These are phyloP conservation scores for Rotaria magnacalcarata DNA, from an alignment of 2,888 invertebrate genomes.

Conservation along the genomic window DNA sequence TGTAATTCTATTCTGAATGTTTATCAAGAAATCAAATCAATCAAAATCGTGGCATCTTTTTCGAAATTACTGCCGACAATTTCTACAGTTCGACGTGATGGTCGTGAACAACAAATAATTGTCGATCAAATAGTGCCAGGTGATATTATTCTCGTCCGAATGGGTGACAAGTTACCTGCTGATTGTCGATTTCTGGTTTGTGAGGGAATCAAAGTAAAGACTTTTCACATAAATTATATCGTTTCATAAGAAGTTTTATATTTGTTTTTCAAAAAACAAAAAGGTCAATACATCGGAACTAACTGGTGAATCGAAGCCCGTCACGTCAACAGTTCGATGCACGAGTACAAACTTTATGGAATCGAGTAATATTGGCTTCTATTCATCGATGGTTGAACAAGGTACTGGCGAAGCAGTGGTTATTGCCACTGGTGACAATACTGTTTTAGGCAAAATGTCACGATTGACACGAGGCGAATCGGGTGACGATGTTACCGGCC, in stretches of 20 bases:
- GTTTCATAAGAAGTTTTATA: too few relatives aligned
- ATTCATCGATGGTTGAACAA: conserved; percentile 33
- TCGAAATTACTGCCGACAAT: conserved; percentile 34
- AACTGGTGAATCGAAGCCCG: conserved; percentile 28
- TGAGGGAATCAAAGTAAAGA: not conserved
- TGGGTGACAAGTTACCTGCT: not conserved
- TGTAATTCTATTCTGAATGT: conserved; percentile 37
- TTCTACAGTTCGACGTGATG: conserved; percentile 34
- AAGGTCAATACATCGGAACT: conserved; percentile 8
- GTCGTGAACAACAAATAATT: conserved; percentile 26
- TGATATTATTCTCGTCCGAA: not conserved
- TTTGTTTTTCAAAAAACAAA: too few relatives aligned
- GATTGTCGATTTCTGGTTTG: conserved; percentile 67
- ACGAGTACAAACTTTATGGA: conserved; percentile 34
- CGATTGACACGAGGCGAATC: not conserved
- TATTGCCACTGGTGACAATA: conserved; percentile 36
- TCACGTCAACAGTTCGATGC: conserved; percentile 29
- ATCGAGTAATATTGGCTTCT: conserved; percentile 38
- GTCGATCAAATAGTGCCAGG: conserved; percentile 21
- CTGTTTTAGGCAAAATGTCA: conserved; percentile 14
- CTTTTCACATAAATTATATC: too few relatives aligned
- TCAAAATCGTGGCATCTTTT: conserved; percentile 28
- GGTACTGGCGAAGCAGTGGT: conserved; percentile 40
- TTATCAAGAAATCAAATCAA: conserved; percentile 43
- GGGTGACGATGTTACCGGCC: conserved; percentile 7